Base-by-base conservation (phyloP, 1,140 invertebrate species). In the Bursaphelenchus mucronatus region DNA sequence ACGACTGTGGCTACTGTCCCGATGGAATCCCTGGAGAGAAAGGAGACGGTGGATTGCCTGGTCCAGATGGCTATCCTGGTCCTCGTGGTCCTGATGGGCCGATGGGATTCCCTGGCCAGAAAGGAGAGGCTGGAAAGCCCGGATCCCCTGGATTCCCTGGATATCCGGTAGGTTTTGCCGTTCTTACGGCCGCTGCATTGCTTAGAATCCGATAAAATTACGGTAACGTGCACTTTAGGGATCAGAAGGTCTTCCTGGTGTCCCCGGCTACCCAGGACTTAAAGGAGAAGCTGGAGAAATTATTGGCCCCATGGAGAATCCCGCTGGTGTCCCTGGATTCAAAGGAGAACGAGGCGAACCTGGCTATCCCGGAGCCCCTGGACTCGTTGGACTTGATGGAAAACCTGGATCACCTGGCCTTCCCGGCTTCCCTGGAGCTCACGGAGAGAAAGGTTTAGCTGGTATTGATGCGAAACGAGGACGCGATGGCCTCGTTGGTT, bases 271-370 rank as follows among this genome's bases (percentile, higher is more conserved):
- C 54, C 75, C 78, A 43, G 78, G 78, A 53, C 43, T 59, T 5
- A 72, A 71, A 61, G 77, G 77, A 54, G 78, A 80, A 66, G 68
- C 76, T 55, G 78, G 78, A 53, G 78, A 81, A 53, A 67, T 80
- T 39, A 53, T 73, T 30, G 78, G 78, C 13, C 76, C 78, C n/a
- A 78, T 80, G 75, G 78, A 80, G 49, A 81, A 81, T 21, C 69
- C 67, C 15, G 64, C 72, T 39, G 77, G 77, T 21, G 45, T 72
- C 49, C 63, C 65, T 30, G 77, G 77, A 47, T 40, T 58, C 2
- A 76, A 76, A 46, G 77, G 77, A 66, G 73, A 76, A 8, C 53
- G 69, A 5, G 73, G 73, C 17, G 41, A 54, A n/a, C 55, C 64
- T 0, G 73, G 65, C 9, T 51, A 72, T 8, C 54, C 63, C 54